Base-by-base conservation (phyloP, 2,797 vertebrate species). In the Synanceia verrucosa region DNA sequence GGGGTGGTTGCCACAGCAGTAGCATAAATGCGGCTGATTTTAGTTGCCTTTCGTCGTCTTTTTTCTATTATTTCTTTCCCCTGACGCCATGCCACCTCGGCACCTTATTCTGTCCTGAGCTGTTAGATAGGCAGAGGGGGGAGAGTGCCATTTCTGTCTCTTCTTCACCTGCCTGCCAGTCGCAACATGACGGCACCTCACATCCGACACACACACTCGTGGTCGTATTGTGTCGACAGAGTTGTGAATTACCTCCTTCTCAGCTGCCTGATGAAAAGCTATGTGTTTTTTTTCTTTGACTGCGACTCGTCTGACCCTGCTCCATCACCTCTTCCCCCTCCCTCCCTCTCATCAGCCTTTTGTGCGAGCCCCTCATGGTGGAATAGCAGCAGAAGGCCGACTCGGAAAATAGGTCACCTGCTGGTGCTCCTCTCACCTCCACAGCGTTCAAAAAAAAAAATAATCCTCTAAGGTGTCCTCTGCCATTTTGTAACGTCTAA, bases 241-340 rank as follows among this genome's bases (percentile, higher is more conserved):
- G 84, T 88, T 93, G 91, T 88, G 90, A 93, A 93, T 92, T 92
- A 92, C 89, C 89, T 87, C 82, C 85, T 87, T 86, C 89, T 88
- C 86, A 65, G 85, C 67, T 29, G 43, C 61, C 83, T 92, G 88
- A 91, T 92, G 89, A 90, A 92, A 91, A 91, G 81, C 83, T 88
- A 86, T 87, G 85, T 90, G 88, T 90, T 92, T 87, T 91, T n/a
- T 91, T 87, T 91, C 85, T 88, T 84, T 84, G 77, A 79, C 78
- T 84, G 85, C 64, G 53, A 78, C 86, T 89, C 84, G 70, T 88
- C 85, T 91, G 88, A 89, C 91, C 88, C 87, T 84, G 82, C 82
- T 84, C 86, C 83, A 71, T 71, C 76, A 72, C 79, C 81, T 23
- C 73, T 55, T 21, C 70, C 43, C 39, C 70, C 23, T 34, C 21